phyloP scores from a whole-genome alignment of 2,888 invertebrate genomes.

The Drosophila macrothrix region DNA sequence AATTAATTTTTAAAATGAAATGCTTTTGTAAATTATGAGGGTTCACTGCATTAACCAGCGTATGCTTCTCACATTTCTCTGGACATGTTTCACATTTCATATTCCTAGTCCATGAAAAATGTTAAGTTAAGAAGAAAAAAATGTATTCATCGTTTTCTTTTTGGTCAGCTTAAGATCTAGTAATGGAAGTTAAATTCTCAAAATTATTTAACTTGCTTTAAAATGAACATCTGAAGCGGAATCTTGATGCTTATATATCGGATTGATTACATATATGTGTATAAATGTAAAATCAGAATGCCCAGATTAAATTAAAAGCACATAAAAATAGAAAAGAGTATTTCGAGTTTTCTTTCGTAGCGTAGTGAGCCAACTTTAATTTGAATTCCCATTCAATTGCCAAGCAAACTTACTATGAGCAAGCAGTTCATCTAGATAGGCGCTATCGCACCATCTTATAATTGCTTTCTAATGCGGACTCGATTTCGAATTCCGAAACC shows the following conservation, averaged over 20 bases:
- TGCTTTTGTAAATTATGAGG: slow-evolving; percentile 68
- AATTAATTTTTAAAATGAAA: slow-evolving; percentile 77
- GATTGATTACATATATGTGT: too few relatives aligned
- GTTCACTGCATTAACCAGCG: slow-evolving; percentile 34
- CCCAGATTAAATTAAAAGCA: not conserved
- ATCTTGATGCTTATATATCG: too few relatives aligned
- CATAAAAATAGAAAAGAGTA: not conserved
- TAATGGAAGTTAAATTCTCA: not conserved
- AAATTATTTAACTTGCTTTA: not conserved
- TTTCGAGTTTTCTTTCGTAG: not conserved
- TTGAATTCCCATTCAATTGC: not conserved
- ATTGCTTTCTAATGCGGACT: slow-evolving; percentile 43
- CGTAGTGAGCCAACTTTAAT: not conserved
- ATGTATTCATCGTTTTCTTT: not conserved
- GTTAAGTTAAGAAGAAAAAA: not conserved
- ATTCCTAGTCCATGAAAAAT: not conserved
- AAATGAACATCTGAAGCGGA: not conserved
- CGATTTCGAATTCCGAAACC: slow-evolving; percentile 36
- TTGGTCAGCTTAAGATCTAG: not conserved
- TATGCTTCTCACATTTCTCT: not conserved
- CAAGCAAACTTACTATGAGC: not conserved
- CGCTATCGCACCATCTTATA: slow-evolving; percentile 48
- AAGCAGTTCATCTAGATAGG: slow-evolving; percentile 25
- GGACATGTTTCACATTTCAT: not conserved
- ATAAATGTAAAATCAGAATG: too few relatives aligned